Base-by-base conservation (phyloP, 2,797 vertebrate species). In the Steatocranus sp. region DNA sequence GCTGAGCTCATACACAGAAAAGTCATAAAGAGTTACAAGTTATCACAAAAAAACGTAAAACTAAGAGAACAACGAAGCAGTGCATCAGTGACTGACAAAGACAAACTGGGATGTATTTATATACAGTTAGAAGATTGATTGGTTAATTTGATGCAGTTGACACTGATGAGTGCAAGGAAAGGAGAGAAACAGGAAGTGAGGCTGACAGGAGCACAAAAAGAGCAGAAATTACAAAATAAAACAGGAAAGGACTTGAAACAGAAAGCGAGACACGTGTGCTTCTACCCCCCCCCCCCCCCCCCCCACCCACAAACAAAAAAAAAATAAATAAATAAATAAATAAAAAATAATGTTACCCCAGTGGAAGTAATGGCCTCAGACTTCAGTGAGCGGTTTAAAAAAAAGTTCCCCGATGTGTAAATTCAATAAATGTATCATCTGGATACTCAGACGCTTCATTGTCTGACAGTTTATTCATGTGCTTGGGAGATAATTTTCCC, bases 391-490 rank as follows among this genome's bases (percentile, higher is more conserved):
- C 5, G 10, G 14, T 34, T 68, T 8, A 25, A 20, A 63, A 68
- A 20, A 3, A 82, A 75, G 14, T 27, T 46, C 6, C 10, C 41
- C 2, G 17, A 43, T 49, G 41, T 76, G 68, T 50, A 38, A 49
- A 61, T 12, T 34, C 34, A 46, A 25, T 11, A 66, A 66, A 75
- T 78, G 20, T 32, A 84, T 30, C 86, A 83, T 41, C 79, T 75
- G 77, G 48, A 66, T 58, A 1, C 15, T 75, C 58, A 12, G 41
- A 58, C 34, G 50, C 43, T 56, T 25, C 61, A 8, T n/a, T 77
- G 54, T 75, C 63, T 12, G 8, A 75, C 61, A 34, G 43, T 32
- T 82, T 53, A 77, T 82, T 89, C 17, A 63, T 50, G 76, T 61
- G 80, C 86, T 80, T 3, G 54, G 49, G 4, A 46, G 79, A 80